Conservation (phyloP, 2,888 invertebrate genomes). For the Diloba caeruleocephala region DNA sequence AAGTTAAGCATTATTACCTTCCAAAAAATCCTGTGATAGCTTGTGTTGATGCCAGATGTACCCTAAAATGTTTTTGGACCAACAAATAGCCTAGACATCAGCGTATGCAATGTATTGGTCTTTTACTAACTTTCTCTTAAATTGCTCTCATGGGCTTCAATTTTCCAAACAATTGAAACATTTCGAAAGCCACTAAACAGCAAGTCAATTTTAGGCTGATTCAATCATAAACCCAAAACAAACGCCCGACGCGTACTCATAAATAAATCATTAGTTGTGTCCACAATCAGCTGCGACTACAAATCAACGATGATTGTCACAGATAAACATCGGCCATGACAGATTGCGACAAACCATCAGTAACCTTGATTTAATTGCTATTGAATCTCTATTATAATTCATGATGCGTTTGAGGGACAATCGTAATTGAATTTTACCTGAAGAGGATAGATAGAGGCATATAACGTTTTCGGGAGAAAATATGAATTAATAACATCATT, state of each 20-base stretch:
- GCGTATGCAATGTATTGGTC: neutral
- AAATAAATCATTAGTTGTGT: constrained; percentile 42
- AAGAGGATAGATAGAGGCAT: too few relatives aligned
- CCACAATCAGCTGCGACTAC: constrained; percentile 35
- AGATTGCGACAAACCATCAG: constrained; percentile 51
- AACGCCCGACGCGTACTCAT: constrained; percentile 27
- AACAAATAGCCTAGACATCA: neutral
- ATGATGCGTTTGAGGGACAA: constrained; percentile 18
- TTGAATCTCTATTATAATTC: constrained; percentile 38
- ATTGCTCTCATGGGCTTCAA: neutral
- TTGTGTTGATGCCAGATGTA: too few relatives aligned
- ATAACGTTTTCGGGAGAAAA: too few relatives aligned
- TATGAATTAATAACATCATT: too few relatives aligned
- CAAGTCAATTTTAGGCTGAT: constrained; percentile 1
- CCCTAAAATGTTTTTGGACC: too few relatives aligned
- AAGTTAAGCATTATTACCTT: constrained; percentile 26
- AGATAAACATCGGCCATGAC: constrained; percentile 45
- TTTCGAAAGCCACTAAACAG: neutral
- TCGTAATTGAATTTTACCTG: constrained; percentile 23
- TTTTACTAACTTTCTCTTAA: neutral
- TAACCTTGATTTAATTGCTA: constrained; percentile 51
- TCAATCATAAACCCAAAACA: constrained; percentile 15
- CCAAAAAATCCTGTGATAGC: constrained; percentile 11
- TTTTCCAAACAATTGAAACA: neutral
- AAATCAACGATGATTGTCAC: constrained; percentile 42